Evolutionary conservation across 2,113 vertebrate species (phyloP), one percentile per base, ranked within the genome.

Genomic region (Gambusia holbrooki): DNA sequence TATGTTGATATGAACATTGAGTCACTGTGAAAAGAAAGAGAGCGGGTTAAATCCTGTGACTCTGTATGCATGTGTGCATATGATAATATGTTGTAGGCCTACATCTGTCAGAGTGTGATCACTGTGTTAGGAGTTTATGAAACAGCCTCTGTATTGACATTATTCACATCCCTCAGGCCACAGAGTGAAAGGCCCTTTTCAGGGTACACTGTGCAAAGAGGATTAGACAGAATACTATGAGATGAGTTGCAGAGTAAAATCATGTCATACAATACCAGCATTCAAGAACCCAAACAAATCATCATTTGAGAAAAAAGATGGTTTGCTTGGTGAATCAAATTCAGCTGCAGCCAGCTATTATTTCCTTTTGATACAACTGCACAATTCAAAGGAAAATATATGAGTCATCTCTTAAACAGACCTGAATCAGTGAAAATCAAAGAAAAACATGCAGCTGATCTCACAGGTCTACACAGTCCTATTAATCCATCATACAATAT

Each of bases 71-170:
- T 77, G 60, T 22, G 22, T 69, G 30, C n/a, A 30, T 73, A 35
- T 77, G 77, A 65, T 66, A 79, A 25, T 74, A 71, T 84, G 64
- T 82, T 67, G 84, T 54, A 73, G 79, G 81, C 75, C 76, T 84
- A 81, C 84, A 84, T 91, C 85, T 91, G 92, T 88, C 90, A 88
- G 79, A 86, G 89, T 82, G 83, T 87, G 91, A 92, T 92, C 88
- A 88, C 87, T 86, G 85, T 72, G 82, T 83, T 74, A 64, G 69
- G 69, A 89, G 88, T 91, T 90, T 88, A 90, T 91, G 79, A 93
- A 91, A 87, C 86, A 89, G 85, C 78, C 85, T 85, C 85, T 88
- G 85, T 85, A 89, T 88, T 84, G 88, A 91, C 84, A 90, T 88
- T 90, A 90, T 88, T 87, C 87, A 84, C 81, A 79, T 90, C 87